phyloP scores from a whole-genome alignment of 2,113 vertebrate species.

The Pogonocichla stellata region DNA sequence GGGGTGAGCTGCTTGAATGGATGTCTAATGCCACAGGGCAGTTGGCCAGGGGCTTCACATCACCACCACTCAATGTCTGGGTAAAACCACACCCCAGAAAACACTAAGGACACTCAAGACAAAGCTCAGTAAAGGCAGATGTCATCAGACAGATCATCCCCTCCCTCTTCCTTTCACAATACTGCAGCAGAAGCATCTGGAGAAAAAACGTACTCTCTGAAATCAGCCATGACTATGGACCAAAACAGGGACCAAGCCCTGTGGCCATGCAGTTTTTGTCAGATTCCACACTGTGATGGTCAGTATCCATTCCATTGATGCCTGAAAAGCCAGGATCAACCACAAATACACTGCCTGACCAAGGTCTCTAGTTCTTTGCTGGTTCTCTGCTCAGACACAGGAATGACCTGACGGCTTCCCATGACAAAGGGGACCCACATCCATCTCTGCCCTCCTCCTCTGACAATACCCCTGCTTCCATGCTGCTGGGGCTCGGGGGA shows the following conservation, averaged over 20 bases:
- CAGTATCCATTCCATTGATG: not conserved
- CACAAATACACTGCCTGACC: not conserved
- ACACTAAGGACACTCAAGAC: not conserved
- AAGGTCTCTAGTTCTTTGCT: not conserved
- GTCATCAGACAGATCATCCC: not conserved
- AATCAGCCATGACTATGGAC: not conserved
- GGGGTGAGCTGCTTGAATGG: not conserved
- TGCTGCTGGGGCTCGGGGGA: not conserved
- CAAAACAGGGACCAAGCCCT: not conserved
- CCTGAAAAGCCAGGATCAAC: not conserved
- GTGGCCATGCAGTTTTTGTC: not conserved
- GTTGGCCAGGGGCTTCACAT: not conserved
- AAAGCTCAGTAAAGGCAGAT: not conserved
- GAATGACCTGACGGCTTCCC: not conserved
- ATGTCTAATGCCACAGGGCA: not conserved
- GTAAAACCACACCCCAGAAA: not conserved
- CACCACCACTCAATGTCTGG: not conserved
- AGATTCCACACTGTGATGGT: fast-evolving
- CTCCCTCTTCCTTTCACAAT: not conserved
- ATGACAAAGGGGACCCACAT: not conserved
- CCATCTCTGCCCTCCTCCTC: not conserved
- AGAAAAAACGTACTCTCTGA: not conserved
- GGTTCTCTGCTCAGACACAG: not conserved
- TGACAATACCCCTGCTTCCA: not conserved
- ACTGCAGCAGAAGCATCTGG: not conserved